phyloP scores from a whole-genome alignment of 2,113 vertebrate genomes.

The Rhea americana region DNA sequence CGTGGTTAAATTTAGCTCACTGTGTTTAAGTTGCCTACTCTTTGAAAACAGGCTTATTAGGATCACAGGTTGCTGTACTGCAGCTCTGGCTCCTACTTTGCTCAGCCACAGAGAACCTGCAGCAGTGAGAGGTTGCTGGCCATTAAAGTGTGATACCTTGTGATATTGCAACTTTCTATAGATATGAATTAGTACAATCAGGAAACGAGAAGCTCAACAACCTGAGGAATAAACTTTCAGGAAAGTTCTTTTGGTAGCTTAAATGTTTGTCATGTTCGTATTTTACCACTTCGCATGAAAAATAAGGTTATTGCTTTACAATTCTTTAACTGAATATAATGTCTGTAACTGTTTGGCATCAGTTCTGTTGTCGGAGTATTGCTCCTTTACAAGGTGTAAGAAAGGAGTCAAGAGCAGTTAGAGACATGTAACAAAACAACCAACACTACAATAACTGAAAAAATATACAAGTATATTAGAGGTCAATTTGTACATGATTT shows the following conservation, averaged over 20 bases:
- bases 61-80: neutral
- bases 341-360: neutral
- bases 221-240: neutral
- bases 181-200: neutral
- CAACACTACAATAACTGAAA: neutral
- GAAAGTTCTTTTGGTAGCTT: neutral
- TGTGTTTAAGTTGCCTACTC: neutral
- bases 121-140: neutral
- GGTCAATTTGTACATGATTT: neutral
- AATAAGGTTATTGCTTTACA: neutral
- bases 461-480: neutral
- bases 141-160: neutral
- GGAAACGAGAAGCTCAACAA: neutral
- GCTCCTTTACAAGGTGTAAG: neutral
- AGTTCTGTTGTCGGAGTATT: neutral
- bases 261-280: neutral
- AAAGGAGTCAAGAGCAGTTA: neutral
- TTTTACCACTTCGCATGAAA: neutral
- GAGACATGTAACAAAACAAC: neutral
- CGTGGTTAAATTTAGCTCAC: neutral
- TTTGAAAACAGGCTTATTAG: neutral
- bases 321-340: neutral
- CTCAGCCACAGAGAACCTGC: neutral
- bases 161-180: neutral
- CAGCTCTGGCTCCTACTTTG: neutral